Evolutionary conservation across 2,113 vertebrate species (phyloP), one percentile per base, ranked within the genome.

Genomic region (Baryphthengus martii): DNA sequence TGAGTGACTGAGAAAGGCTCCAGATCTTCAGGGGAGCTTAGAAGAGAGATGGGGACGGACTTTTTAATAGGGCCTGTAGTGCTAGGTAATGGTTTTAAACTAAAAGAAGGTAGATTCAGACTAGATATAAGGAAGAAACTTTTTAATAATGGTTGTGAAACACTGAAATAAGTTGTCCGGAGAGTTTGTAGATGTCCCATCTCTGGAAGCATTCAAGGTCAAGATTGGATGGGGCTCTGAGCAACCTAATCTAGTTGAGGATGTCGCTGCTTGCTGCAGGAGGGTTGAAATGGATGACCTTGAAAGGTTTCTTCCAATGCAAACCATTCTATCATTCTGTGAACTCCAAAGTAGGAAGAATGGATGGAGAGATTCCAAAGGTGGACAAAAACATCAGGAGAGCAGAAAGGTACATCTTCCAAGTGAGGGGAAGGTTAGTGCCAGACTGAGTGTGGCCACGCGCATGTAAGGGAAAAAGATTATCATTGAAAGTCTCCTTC

Each of bases 201-300:
- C 37, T 25, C 33, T 58, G 56, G 40, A 1, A 62, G 13, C n/a
- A 28, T 7, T 29, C 72, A 4, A 35, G 13, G 11, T 11, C 23
- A 50, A 50, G 33, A 8, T 0, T 93, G 50, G 45, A 47, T 0
- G 0, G 11, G 23, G 8, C 6, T 90, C 35, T 68, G 47, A 72
- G 26, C 20, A 58, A 0, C 26, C 52, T 90, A 53, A 17, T 37
- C 1, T 0, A 2, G 33, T 29, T 35, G 33, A 0, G 56, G 44
- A 1, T 61, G 79, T 70, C 45, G 35, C 45, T 52, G 39, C 3
- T 21, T 24, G 5, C 4, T 5, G 31, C 44, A 63, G 21, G 16
- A 3, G 4, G 7, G 1, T 15, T 49, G 21, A 0, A 50, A 1
- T 0, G 12, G 19, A 17, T 47, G 61, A 0, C 0, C 3, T 61